phyloP scores from a whole-genome alignment of 2,888 invertebrate genomes.

The Iphiclides podalirius region DNA sequence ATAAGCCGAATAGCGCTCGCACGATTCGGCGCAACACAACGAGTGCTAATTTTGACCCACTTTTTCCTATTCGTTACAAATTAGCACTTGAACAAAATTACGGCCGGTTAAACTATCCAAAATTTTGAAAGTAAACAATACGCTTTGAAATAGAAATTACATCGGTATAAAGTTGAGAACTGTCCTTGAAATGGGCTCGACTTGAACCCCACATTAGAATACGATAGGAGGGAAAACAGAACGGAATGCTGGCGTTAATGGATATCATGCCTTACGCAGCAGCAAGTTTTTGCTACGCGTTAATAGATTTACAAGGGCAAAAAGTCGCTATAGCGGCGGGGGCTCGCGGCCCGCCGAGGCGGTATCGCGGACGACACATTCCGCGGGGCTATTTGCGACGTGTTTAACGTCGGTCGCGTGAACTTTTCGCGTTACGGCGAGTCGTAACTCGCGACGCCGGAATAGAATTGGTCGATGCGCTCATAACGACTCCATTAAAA shows the following conservation, averaged over 20 bases:
- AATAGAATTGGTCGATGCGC: slow-evolving; percentile 26
- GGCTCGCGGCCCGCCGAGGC: slow-evolving; percentile 1
- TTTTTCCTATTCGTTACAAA: not conserved
- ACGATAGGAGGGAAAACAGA: not conserved
- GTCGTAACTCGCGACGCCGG: not conserved
- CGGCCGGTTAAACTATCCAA: too few species aligned
- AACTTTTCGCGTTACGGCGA: slow-evolving; percentile 33
- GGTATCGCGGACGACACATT: slow-evolving; percentile 28
- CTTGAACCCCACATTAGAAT: not conserved
- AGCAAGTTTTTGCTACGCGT: not conserved
- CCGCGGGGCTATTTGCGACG: slow-evolving; percentile 27
- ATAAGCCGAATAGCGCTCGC: not conserved
- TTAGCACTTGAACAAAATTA: not conserved
- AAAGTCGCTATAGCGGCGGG: slow-evolving; percentile 1
- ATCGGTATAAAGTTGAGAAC: too few species aligned
- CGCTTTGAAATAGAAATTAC: too few species aligned
- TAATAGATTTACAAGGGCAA: slow-evolving; percentile 19
- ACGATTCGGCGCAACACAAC: not conserved
- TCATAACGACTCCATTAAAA: slow-evolving; percentile 29
- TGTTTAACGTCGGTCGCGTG: slow-evolving; percentile 33
- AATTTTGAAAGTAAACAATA: too few species aligned
- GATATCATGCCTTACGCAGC: not conserved
- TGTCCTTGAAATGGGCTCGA: too few species aligned
- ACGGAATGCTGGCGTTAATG: not conserved
- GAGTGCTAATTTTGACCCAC: not conserved